Base-by-base conservation (phyloP, 2,797 vertebrate species). In the Siniperca obscura region DNA sequence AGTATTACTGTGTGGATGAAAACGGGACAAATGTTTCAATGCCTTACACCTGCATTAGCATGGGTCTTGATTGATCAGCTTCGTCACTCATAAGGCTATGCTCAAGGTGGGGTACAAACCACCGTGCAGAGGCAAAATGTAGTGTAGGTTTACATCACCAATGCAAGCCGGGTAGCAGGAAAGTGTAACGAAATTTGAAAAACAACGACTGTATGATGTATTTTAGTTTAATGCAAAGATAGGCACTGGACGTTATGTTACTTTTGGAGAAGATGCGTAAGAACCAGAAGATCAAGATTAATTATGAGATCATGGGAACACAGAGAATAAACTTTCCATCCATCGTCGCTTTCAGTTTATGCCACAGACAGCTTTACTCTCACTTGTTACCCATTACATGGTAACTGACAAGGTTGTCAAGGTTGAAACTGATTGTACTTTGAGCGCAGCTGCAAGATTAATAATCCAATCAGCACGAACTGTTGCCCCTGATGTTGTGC, bases 41-140 rank as follows among this genome's bases (percentile, higher is more conserved):
- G 25, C 59, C 3, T 59, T 36, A 52, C n/a, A 72, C 70, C 62
- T 67, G 55, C 44, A 53, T 80, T 42, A 80, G 25, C 55, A 68
- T 9, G 34, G 17, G 19, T 21, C 34, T 12, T 42, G 9, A 27
- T 12, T 64, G 7, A 53, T 17, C 34, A 27, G 46, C 34, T 44
- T 34, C 2, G 2, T n/a, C 22, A 46, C 21, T n/a, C 27, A 56
- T n/a, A 19, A 19, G 2, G 19, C 6, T 53, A 8, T 3, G 14
- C 38, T 59, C 3, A 30, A 27, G 14, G 2, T 44, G n/a, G 53
- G 10, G 17, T 19, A 22, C 25, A 59, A 56, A 36, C 4, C 42
- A 12, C 2, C 7, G 13, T n/a, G 27, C 30, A 36, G 21, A 73
- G 14, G 14, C 11, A 17, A 30, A 0, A 46, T 30, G 38, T 48